phyloP scores from a whole-genome alignment of 2,113 vertebrate genomes.

The Aegypius monachus region DNA sequence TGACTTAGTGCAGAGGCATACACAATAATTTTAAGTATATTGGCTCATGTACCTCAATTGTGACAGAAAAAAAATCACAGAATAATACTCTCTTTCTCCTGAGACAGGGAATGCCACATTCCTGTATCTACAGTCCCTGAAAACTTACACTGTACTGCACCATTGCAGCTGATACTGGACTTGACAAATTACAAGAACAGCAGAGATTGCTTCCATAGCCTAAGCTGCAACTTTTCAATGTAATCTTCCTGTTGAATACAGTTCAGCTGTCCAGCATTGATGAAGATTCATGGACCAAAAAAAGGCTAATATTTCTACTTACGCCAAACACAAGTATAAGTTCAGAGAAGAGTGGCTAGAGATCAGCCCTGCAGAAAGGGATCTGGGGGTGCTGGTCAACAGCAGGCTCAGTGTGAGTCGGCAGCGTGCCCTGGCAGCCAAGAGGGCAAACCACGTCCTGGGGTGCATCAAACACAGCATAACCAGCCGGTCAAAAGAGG shows the following conservation, averaged over 20 bases:
- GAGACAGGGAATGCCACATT: background rate
- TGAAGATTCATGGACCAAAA: background rate
- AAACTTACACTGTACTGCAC: background rate
- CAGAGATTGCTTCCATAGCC: background rate
- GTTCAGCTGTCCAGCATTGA: background rate
- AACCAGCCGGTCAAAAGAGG: background rate
- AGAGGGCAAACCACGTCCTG: background rate
- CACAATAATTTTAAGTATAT: background rate
- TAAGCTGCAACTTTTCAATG: background rate
- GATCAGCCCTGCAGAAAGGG: background rate
- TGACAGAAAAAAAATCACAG: background rate
- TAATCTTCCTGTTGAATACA: background rate
- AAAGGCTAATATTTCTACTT: background rate
- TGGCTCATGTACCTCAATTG: background rate
- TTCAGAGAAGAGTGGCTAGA: background rate
- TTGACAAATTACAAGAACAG: background rate
- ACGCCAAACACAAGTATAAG: background rate
- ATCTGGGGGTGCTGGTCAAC: rapidly evolving
- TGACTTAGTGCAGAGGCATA: background rate
- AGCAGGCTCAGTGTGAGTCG: background rate
- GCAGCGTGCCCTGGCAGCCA: background rate
- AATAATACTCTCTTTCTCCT: background rate
- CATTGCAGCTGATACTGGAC: background rate
- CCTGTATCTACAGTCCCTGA: background rate
- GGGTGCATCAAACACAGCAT: background rate